A percentile compares a stretch with the other conserved stretches of the same genome.
These are phyloP conservation scores for Xenops minutus DNA, from an alignment of 2,797 vertebrate genomes.

Conservation along the genomic window DNA sequence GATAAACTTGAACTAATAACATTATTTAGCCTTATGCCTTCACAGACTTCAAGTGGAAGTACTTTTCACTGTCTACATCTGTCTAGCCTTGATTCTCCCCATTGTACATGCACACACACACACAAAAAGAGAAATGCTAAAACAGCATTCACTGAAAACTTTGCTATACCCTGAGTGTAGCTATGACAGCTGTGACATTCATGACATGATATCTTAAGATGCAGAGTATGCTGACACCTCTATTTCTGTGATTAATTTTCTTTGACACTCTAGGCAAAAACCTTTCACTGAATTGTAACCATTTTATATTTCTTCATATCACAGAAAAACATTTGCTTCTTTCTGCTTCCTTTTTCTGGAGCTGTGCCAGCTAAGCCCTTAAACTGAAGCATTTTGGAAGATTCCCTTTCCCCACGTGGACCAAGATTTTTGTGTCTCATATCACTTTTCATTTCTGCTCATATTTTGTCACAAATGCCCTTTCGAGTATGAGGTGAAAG, in stretches of 20 bases:
- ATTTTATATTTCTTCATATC: background rate
- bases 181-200: background rate
- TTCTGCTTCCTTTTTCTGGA: slow-evolving; percentile 19
- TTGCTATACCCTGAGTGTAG: background rate
- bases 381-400: background rate
- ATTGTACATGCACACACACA: background rate
- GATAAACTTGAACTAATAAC: background rate
- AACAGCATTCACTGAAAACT: background rate
- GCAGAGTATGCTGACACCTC: background rate
- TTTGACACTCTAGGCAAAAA: background rate
- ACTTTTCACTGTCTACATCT: background rate
- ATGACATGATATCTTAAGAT: background rate
- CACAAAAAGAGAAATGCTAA: background rate
- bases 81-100: background rate
- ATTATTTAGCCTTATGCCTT: background rate
- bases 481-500: background rate
- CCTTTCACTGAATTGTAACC: background rate
- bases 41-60: background rate
- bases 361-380: background rate
- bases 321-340: background rate
- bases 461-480: background rate
- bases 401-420: background rate
- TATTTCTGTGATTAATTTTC: background rate
- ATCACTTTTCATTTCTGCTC: background rate
- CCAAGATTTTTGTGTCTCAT: background rate